Evolutionary conservation across 2,797 vertebrate genomes (phyloP).

Genomic region (Lophius americanus): DNA sequence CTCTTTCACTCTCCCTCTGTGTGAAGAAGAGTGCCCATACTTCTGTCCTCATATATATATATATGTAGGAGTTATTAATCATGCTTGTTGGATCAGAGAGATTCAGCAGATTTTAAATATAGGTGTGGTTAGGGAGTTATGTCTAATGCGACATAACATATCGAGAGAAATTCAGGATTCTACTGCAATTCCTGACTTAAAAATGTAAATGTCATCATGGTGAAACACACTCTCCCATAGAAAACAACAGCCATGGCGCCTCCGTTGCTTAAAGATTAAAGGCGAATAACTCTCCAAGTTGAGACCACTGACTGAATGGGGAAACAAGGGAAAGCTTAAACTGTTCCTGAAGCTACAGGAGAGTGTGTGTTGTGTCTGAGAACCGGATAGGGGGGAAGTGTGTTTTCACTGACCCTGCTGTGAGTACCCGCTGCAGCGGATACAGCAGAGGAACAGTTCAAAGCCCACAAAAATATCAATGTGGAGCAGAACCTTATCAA

Average conservation of each 20-base stretch:
- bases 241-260: constrained; percentile 56
- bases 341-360: constrained; percentile 39
- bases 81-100: constrained; percentile 26
- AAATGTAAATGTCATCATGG: constrained; percentile 60
- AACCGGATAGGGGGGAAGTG: constrained; percentile 55
- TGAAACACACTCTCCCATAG: constrained; percentile 33
- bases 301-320: constrained; percentile 30
- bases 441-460: constrained; percentile 45
- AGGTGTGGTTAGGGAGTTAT: constrained; percentile 20
- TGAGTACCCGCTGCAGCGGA: constrained; percentile 52
- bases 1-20: constrained; percentile 8
- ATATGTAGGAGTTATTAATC: constrained; percentile 49
- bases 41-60: not conserved
- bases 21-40: constrained; percentile 5
- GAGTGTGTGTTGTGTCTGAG: constrained; percentile 37
- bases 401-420: constrained; percentile 63
- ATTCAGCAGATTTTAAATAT: constrained; percentile 29
- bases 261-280: constrained; percentile 53
- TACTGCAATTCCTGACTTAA: constrained; percentile 4
- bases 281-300: constrained; percentile 29
- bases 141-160: constrained; percentile 2
- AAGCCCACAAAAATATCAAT: constrained; percentile 49
- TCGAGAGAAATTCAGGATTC: not conserved
- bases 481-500: constrained; percentile 49
- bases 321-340: constrained; percentile 30